Evolutionary conservation across 2,888 invertebrate genomes (phyloP).

Genomic region (Torymus auratus): DNA sequence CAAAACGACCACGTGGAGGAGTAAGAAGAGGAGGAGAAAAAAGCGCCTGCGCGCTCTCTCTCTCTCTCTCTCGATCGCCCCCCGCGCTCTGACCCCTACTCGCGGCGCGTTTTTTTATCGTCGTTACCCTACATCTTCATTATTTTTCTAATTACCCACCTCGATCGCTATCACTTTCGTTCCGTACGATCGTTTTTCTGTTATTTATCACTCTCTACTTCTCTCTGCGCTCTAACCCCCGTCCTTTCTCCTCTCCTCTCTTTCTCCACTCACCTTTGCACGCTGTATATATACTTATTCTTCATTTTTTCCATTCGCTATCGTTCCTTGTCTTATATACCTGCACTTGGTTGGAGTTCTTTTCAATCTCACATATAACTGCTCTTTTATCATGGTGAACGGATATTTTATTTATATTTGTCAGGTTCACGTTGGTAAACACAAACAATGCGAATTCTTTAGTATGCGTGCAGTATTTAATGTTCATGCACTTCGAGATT

Average conservation of each 20-base stretch:
- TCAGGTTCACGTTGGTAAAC: too few species aligned
- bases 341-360: not conserved
- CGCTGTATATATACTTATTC: conserved; percentile 11
- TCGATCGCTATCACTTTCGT: conserved; percentile 52
- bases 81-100: conserved; percentile 9
- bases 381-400: too few species aligned
- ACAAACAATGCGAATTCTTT: too few species aligned
- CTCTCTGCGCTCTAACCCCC: conserved; percentile 5
- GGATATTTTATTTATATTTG: too few species aligned
- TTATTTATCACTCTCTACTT: conserved; percentile 45
- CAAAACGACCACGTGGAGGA: not conserved
- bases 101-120: conserved; percentile 9
- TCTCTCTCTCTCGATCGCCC: not conserved
- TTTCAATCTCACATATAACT: not conserved
- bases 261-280: not conserved
- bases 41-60: not conserved
- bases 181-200: conserved; percentile 48
- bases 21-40: not conserved
- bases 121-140: conserved; percentile 48
- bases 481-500: too few species aligned
- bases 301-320: not conserved
- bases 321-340: not conserved
- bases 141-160: conserved; percentile 55
- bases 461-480: too few species aligned
- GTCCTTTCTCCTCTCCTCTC: conserved; percentile 3